phyloP scores from a whole-genome alignment of 2,888 invertebrate species.

The Microplitis manilae region DNA sequence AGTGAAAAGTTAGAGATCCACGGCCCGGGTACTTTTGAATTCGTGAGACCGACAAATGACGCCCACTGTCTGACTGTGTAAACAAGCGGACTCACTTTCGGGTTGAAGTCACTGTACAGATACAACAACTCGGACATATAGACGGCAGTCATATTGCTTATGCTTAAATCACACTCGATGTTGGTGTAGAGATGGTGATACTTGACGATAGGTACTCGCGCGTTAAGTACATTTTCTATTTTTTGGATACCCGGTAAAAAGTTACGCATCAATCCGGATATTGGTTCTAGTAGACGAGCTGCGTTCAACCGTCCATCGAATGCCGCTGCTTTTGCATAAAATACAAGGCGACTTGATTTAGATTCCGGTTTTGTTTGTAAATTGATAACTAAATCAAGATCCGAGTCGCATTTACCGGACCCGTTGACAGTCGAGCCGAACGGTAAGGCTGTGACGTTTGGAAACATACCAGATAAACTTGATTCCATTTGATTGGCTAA shows the following conservation, averaged over 20 bases:
- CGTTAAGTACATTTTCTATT: conserved; percentile 83
- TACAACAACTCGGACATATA: conserved; percentile 90
- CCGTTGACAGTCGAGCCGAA: conserved; percentile 95
- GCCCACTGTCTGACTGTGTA: conserved; percentile 90
- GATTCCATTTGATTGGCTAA: conserved; percentile 83
- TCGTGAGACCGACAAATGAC: conserved; percentile 79
- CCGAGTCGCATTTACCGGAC: conserved; percentile 87
- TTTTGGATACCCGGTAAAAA: conserved; percentile 83
- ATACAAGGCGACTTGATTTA: conserved; percentile 73
- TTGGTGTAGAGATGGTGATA: conserved; percentile 83
- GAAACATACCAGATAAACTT: conserved; percentile 81
- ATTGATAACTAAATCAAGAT: conserved; percentile 81
- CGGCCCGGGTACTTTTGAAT: conserved; percentile 79
- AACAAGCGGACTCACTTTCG: conserved; percentile 83
- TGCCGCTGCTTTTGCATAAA: conserved; percentile 77
- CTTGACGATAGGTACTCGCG: conserved; percentile 92
- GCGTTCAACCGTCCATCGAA: conserved; percentile 73
- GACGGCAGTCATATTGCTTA: conserved; percentile 85
- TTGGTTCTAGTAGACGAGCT: conserved; percentile 81
- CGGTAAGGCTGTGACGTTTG: conserved; percentile 79
- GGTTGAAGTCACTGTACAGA: conserved; percentile 81
- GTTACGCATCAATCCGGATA: conserved; percentile 81
- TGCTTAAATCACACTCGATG: conserved; percentile 88
- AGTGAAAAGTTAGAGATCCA: conserved; percentile 93
- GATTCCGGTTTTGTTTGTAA: conserved; percentile 52